phyloP scores from a whole-genome alignment of 2,797 vertebrate species.

The Falco peregrinus region DNA sequence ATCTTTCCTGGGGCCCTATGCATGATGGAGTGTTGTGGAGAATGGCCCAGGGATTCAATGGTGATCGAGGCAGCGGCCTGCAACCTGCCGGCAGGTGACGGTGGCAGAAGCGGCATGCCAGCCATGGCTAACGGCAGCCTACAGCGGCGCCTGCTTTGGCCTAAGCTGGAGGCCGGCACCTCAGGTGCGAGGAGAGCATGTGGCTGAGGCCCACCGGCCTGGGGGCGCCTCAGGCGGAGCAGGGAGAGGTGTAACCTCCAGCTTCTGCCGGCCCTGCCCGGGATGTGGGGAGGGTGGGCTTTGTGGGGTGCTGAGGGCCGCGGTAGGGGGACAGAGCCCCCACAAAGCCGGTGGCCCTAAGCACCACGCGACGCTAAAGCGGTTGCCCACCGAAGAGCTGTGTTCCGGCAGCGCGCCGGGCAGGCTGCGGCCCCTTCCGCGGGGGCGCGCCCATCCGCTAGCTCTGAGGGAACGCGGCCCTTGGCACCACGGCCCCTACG shows the following conservation, averaged over 20 bases:
- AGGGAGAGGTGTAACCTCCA: rapidly evolving
- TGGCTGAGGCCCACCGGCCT: background rate
- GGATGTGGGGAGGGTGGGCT: rapidly evolving
- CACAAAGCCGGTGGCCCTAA: too few species aligned
- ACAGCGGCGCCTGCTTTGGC: rapidly evolving
- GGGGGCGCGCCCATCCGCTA: background rate
- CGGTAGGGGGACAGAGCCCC: too few species aligned
- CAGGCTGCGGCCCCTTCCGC: background rate
- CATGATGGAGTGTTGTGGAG: rapidly evolving
- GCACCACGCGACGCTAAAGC: rapidly evolving
- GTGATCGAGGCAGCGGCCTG: rapidly evolving
- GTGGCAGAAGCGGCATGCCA: rapidly evolving
- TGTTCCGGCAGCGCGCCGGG: rapidly evolving
- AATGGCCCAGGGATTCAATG: rapidly evolving
- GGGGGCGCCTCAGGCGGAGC: rapidly evolving
- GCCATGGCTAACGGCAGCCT: rapidly evolving
- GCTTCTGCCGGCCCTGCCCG: background rate
- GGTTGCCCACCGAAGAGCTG: rapidly evolving
- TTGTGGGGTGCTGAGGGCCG: background rate
- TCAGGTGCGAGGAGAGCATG: background rate
- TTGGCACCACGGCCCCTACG: too few species aligned
- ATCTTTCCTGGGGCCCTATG: rapidly evolving
- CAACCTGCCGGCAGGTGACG: rapidly evolving
- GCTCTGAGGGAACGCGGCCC: too few species aligned
- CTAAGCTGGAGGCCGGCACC: rapidly evolving